Conservation (phyloP, 2,113 vertebrate genomes). For the Entelurus aequoreus region DNA sequence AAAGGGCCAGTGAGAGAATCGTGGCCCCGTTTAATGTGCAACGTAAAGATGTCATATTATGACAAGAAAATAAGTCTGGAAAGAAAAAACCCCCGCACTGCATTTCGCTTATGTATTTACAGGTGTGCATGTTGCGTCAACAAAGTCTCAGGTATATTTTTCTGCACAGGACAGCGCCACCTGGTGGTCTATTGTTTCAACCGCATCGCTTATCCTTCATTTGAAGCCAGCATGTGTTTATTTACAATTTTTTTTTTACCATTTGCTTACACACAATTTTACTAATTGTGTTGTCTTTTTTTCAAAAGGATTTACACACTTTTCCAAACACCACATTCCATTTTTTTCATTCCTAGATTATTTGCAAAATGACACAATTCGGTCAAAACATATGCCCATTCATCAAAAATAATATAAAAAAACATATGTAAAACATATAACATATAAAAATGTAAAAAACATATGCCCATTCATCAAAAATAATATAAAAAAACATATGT, state of each 20-base stretch:
- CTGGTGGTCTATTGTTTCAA: conserved; percentile 24
- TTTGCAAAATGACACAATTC: too few relatives aligned
- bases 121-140: not conserved
- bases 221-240: not conserved
- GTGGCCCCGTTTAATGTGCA: not conserved
- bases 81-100: not conserved
- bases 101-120: not conserved
- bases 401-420: too few relatives aligned
- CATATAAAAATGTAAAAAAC: too few relatives aligned
- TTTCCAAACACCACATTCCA: too few relatives aligned
- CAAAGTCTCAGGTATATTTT: not conserved
- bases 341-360: too few relatives aligned
- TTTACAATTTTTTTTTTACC: not conserved
- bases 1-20: conserved; percentile 61
- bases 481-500: too few relatives aligned
- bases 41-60: not conserved
- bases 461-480: too few relatives aligned
- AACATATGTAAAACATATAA: too few relatives aligned
- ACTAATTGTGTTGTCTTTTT: too few relatives aligned
- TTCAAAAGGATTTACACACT: too few relatives aligned
- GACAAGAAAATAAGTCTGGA: not conserved
- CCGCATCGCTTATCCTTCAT: not conserved
- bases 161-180: conserved; percentile 26
- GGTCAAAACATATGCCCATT: too few relatives aligned
- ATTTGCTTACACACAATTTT: too few relatives aligned